phyloP scores from a whole-genome alignment of 2,797 vertebrate genomes.

The Arrhamphus sclerolepis region DNA sequence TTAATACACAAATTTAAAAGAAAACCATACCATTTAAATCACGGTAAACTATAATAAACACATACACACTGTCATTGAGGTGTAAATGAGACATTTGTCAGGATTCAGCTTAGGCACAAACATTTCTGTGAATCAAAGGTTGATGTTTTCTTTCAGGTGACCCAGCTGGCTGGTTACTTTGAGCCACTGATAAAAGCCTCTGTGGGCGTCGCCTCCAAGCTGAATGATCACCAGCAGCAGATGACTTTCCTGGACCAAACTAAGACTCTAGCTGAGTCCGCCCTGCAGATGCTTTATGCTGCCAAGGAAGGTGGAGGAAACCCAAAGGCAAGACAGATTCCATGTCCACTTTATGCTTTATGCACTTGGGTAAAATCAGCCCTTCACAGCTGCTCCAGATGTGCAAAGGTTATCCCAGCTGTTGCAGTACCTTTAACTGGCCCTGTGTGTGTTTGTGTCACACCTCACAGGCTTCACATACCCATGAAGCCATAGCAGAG shows the following conservation, averaged over 20 bases:
- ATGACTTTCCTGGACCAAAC: conserved; percentile 99
- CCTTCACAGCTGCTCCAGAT: neutral
- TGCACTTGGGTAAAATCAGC: neutral
- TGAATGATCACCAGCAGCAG: conserved; percentile 95
- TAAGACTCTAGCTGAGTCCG: conserved; percentile 95
- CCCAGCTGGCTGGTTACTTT: conserved; percentile 94
- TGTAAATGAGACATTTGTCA: neutral
- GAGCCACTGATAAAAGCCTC: conserved; percentile 92
- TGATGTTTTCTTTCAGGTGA: conserved; percentile 81
- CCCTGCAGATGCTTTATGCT: conserved; percentile 97
- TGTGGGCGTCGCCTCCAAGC: conserved; percentile 92
- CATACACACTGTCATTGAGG: no score
- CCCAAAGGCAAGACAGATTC: conserved; percentile 85
- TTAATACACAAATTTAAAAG: neutral
- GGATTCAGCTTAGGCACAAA: neutral
- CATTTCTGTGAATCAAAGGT: no score
- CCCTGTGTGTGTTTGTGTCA: conserved; percentile 1
- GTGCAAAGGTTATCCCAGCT: neutral
- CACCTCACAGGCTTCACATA: conserved; percentile 87
- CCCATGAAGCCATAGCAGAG: conserved; percentile 94
- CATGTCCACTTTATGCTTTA: neutral
- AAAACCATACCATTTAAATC: neutral
- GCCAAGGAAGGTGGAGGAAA: conserved; percentile 99
- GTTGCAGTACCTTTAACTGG: neutral
- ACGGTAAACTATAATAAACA: no score